Base-by-base conservation (phyloP, 2,888 invertebrate species). In the Hyposoter dolosus region DNA sequence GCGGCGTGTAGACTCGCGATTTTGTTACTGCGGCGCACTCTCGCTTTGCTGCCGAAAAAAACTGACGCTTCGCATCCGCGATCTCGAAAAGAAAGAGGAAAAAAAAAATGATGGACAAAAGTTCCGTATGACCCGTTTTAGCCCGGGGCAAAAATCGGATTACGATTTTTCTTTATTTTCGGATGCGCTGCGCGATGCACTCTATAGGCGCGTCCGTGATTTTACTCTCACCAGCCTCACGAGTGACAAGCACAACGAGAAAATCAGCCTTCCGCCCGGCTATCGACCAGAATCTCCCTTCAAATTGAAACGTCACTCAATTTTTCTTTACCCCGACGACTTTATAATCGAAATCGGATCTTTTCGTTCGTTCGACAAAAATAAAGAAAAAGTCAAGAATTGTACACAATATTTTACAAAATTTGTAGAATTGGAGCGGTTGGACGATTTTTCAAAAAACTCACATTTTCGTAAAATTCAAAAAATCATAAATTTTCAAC, bases 1-100 rank as follows among this genome's bases (percentile, higher is more conserved):
- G 19, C 71, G 63, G 71, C 65, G 84, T 63, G 43, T 72, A 77
- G 66, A 77, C 77, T 19, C 53, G 40, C 65, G 66, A 40, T 43
- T 40, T 66, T 40, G 40, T 66, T 40, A 19, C 43, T n/a, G n/a
- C 19, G 19, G 10, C 40, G 43, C 66, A 43, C 66, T 40, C 66
- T 66, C 40, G 40, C 40, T 12, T 15, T 23, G 15, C 56, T 12
- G 45, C 6, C 10, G 23, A 45, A 45, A 68, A 43, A 19, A 17
- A 45, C 19, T 6, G 10, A 7, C 12, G 45, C 12, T 69, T 15
- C 40, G 40, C 68, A 23, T 23, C 6, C 17, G 40, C 68, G 68
- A 15, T 69, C 19, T 66, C 40, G 0, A 19, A 43, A 66, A 66
- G 43, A 7, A 60, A 40, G 10, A 19, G 43, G 7, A 66, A 43